Percentiles rank a stretch among this genome's conserved stretches.
Conservation (phyloP, 2,113 vertebrate species). For the Acinonyx jubatus region DNA sequence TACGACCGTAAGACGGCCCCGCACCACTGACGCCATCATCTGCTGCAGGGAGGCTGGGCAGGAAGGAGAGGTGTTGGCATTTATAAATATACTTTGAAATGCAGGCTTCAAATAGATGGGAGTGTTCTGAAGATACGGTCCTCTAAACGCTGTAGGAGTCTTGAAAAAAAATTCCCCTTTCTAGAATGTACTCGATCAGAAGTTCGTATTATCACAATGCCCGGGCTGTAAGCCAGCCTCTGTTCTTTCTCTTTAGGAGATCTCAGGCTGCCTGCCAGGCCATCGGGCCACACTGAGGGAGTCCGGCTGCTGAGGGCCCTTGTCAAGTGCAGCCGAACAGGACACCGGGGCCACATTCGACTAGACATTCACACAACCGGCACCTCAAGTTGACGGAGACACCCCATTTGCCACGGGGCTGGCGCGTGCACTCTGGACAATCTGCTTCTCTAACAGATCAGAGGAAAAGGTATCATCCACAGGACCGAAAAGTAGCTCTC, state of each 20-base stretch:
- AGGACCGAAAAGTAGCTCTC: background rate
- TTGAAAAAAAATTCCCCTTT: background rate
- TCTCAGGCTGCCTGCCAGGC: background rate
- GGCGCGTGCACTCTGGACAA: background rate
- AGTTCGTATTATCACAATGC: background rate
- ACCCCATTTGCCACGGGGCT: background rate
- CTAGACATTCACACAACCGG: fast-evolving
- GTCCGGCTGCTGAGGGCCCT: background rate
- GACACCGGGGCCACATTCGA: background rate
- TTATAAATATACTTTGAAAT: background rate
- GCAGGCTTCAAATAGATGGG: background rate
- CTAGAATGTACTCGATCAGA: background rate
- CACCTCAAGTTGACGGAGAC: background rate
- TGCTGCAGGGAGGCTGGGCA: background rate
- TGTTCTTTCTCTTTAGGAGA: background rate
- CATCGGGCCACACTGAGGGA: background rate
- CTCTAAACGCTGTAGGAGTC: background rate
- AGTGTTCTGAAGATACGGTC: background rate
- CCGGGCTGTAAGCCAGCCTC: background rate
- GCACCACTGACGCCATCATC: background rate
- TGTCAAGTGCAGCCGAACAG: background rate
- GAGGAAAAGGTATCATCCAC: background rate
- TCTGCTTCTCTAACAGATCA: background rate
- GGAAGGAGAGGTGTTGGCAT: background rate
- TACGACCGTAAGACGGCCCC: background rate